These are phyloP conservation scores for Xiphophorus couchianus DNA, from an alignment of 2,113 vertebrate genomes.

Conservation along the genomic window DNA sequence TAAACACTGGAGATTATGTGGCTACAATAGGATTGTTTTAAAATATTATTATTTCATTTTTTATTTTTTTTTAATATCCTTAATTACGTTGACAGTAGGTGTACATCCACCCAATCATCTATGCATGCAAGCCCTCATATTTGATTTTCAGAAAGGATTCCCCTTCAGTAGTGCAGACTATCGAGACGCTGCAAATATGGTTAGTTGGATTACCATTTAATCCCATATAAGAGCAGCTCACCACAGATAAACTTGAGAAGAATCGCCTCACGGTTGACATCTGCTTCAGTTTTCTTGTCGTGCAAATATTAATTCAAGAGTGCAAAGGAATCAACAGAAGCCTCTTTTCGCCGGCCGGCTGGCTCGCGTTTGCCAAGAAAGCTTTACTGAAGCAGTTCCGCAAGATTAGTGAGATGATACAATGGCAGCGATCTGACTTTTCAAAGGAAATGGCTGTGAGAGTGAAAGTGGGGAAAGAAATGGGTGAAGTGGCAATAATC, in stretches of 20 bases:
- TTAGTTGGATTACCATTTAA: slow-evolving; percentile 63
- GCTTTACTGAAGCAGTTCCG: slow-evolving; percentile 49
- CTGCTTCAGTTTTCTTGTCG: slow-evolving; percentile 56
- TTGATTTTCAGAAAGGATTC: neutral
- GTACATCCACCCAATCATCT: neutral
- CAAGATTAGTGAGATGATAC: slow-evolving; percentile 56
- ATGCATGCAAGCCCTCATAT: neutral
- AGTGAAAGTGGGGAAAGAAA: slow-evolving; percentile 38
- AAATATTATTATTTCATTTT: no score
- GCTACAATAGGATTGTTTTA: no score
- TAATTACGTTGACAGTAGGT: neutral
- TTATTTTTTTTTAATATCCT: neutral
- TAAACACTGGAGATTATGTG: neutral
- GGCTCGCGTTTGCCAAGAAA: slow-evolving; percentile 62
- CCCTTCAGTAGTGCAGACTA: slow-evolving; percentile 17
- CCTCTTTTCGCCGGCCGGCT: slow-evolving; percentile 53
- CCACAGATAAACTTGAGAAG: slow-evolving; percentile 30
- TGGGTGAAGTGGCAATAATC: slow-evolving; percentile 41
- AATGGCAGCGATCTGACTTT: slow-evolving; percentile 48
- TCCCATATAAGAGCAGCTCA: slow-evolving; percentile 56
- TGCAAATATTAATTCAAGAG: slow-evolving; percentile 74
- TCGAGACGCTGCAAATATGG: slow-evolving; percentile 48
- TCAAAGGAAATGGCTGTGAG: slow-evolving; percentile 25
- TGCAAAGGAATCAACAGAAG: slow-evolving; percentile 63
- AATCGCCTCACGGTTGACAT: slow-evolving; percentile 55